Evolutionary conservation across 2,888 invertebrate species (phyloP).

Genomic region (Rapana venosa): DNA sequence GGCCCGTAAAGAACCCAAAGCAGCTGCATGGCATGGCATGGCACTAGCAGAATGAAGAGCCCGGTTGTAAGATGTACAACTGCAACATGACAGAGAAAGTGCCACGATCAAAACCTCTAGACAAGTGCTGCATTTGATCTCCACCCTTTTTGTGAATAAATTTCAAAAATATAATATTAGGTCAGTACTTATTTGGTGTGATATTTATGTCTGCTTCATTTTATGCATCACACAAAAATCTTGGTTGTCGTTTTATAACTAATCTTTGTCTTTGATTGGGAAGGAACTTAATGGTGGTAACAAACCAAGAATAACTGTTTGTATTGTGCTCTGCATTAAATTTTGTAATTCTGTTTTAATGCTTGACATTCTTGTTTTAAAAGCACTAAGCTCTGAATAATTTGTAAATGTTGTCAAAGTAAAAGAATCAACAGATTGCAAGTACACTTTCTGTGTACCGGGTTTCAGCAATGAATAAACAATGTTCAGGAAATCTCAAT

Average conservation of each 20-base stretch:
- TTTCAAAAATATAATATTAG: not conserved
- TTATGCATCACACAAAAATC: not conserved
- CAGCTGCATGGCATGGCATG: too few relatives aligned
- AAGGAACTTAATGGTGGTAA: not conserved
- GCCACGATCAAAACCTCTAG: not conserved
- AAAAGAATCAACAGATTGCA: not conserved
- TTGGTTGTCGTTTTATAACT: not conserved
- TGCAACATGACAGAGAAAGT: not conserved
- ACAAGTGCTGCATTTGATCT: not conserved
- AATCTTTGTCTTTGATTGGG: not conserved
- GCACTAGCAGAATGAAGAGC: too few relatives aligned
- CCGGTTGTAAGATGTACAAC: not conserved
- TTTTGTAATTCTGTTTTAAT: not conserved
- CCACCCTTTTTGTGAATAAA: not conserved
- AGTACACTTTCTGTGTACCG: not conserved
- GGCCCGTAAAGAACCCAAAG: too few relatives aligned
- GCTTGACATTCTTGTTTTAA: not conserved
- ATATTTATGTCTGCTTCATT: not conserved
- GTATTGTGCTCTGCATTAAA: not conserved
- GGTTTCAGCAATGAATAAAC: too few relatives aligned
- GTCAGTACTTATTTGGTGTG: conserved; percentile 13
- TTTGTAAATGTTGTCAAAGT: not conserved
- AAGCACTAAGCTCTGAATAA: not conserved
- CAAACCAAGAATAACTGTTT: not conserved
- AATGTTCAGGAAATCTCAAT: not conserved